phyloP scores from a whole-genome alignment of 2,888 invertebrate species.

The Megaustenia siamemsis region DNA sequence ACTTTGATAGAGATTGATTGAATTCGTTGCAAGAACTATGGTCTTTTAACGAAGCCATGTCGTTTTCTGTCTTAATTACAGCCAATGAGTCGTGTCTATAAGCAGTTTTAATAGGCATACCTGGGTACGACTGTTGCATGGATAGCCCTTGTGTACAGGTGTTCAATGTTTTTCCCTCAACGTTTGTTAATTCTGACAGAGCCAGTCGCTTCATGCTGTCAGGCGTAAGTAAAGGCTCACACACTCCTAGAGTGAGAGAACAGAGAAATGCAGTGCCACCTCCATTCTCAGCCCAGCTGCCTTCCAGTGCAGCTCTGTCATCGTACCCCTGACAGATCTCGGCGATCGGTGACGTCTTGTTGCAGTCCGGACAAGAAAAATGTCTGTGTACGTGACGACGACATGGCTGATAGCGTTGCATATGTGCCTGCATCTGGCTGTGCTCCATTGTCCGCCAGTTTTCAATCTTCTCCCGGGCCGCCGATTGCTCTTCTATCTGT shows the following conservation, averaged over 20 bases:
- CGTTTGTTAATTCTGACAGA: slow-evolving; percentile 1
- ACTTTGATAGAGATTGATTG: not conserved
- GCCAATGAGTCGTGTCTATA: not conserved
- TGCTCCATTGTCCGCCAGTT: slow-evolving; percentile 34
- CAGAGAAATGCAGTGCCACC: slow-evolving; percentile 46
- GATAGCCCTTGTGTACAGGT: not conserved
- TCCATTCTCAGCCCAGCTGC: slow-evolving; percentile 25
- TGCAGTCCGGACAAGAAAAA: slow-evolving; percentile 11
- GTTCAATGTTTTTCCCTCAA: not conserved
- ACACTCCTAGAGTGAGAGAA: slow-evolving; percentile 48
- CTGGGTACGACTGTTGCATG: not conserved
- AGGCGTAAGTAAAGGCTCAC: slow-evolving; percentile 49
- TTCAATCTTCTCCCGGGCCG: slow-evolving; percentile 45
- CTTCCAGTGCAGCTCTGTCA: not conserved
- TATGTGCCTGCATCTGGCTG: not conserved
- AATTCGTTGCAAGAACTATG: slow-evolving; percentile 22
- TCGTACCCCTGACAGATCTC: slow-evolving; percentile 9
- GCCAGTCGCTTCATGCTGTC: slow-evolving; percentile 39
- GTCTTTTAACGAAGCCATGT: not conserved
- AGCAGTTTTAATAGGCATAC: not conserved
- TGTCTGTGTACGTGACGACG: slow-evolving; percentile 5
- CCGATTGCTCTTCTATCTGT: slow-evolving; percentile 44
- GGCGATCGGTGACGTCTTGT: not conserved
- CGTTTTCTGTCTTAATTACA: slow-evolving; percentile 1
- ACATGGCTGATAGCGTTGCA: not conserved